Base-by-base conservation (phyloP, 92 coral and sea anemone species). In the Parazoanthus darwini region DNA sequence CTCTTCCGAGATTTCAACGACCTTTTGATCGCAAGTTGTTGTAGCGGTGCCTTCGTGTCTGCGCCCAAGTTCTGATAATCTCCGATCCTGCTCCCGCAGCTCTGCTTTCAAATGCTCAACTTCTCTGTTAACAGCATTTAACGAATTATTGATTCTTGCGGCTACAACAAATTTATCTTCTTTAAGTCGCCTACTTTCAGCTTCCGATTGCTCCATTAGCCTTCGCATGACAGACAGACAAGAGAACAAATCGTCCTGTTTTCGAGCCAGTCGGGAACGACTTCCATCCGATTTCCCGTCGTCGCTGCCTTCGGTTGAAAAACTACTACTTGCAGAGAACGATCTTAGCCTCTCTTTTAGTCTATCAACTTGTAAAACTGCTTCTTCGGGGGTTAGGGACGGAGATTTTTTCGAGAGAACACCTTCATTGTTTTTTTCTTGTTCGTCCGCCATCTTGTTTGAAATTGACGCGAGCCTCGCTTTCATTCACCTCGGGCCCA, bases 161-260 rank as follows among this genome's bases (percentile, higher is more conserved):
- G 98, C 98, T 66, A 97, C 94, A 71, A 94, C 91, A 84, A 91
- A 92, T 82, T 97, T 97, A 72, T 97, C 99, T 72, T 97, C 98
- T 75, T 96, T 92, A 86, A 97, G 92, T 70, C 96, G 98, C 79
- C 90, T 94, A 82, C 98, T 97, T 68, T 97, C 99, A 86, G 92
- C 90, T 79, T 97, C 99, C 29, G 99, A 95, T 46, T 95, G 97
- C 89, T 97, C 99, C 99, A 97, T 95, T 66, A 97, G 94, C 59
- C 99, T 87, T 63, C 99, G 88, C 99, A 97, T 97, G 56, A 97
- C 99, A 43, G 97, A 86, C 82, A 97, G 92, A 79, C 99, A 97
- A 78, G 96, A 91, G 50, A 95, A 92, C 77, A 97, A 85, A 86
- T 97, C 99, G 90, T 95, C 97, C 77, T 96, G 97, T 82, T 92